Evolutionary conservation across 2,113 vertebrate species (phyloP).

Genomic region (Ginglymostoma cirratum): DNA sequence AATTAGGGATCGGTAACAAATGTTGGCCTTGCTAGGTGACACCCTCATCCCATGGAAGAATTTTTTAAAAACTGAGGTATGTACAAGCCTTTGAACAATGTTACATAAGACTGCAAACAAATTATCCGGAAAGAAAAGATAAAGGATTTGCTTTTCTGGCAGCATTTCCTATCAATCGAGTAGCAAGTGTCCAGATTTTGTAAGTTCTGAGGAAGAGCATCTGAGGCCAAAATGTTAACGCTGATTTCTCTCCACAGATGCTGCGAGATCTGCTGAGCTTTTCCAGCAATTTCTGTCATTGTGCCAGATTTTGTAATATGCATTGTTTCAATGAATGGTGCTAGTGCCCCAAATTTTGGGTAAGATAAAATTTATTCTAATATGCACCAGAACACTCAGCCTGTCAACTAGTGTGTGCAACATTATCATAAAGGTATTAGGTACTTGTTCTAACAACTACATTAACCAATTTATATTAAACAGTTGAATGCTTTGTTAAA

Average conservation of each 20-base stretch:
- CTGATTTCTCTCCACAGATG: too few species aligned
- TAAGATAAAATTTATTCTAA: not conserved
- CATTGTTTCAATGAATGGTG: not conserved
- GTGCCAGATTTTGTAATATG: not conserved
- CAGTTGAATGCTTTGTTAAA: slow-evolving; percentile 15
- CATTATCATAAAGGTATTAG: slow-evolving; percentile 5
- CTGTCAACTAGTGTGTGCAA: not conserved
- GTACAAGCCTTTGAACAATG: not conserved
- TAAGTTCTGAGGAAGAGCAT: too few species aligned
- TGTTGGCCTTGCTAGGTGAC: too few species aligned
- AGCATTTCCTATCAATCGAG: not conserved
- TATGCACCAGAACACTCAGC: not conserved
- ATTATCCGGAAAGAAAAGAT: not conserved
- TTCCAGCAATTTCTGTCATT: too few species aligned
- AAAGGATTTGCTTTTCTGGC: not conserved
- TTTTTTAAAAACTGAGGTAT: not conserved
- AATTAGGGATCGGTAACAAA: too few species aligned
- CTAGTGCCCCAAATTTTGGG: too few species aligned
- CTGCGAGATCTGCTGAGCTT: too few species aligned
- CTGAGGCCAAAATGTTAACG: too few species aligned
- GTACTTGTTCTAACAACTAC: not conserved
- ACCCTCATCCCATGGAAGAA: too few species aligned
- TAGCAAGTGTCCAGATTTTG: not conserved
- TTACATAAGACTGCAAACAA: not conserved
- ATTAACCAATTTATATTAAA: slow-evolving; percentile 9